Evolutionary conservation across 1,140 invertebrate genomes (phyloP), one percentile per base, ranked within the genome.

Genomic region (Mya arenaria): DNA sequence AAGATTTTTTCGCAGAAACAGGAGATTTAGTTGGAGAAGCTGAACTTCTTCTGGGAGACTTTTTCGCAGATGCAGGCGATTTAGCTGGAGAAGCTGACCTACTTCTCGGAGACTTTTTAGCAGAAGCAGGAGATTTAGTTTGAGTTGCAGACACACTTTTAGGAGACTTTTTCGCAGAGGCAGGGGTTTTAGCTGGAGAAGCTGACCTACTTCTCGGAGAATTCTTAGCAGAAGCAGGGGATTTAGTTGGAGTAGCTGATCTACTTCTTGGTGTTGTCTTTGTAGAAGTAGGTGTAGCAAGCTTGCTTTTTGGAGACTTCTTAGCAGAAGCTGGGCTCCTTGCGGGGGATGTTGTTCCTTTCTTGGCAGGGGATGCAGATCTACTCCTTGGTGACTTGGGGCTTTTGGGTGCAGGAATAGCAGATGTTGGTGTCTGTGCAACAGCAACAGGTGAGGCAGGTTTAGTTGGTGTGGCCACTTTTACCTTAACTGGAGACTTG

Each of bases 351-450:
- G 68, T n/a, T 28, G 17, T 13, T 34, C 28, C 32, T 32, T 71
- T 68, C n/a, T n/a, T n/a, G n/a, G n/a, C n/a, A 37, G 32, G 10
- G 4, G 65, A 17, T 71, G 68, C 23, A 52, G 63, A 66, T 34
- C 34, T 48, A 48, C 17, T 1, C 19, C 58, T 62, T 2, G 1
- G 58, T 23, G 58, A 19, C 10, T 28, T 71, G 39, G 79, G 28
- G 39, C 77, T 86, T 2, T 15, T 63, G 62, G 82, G 71, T 34
- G 78, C 62, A 44, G 65, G 82, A 34, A 68, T 84, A 48, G 81
- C 65, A 41, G 80, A 69, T 52, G 65, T 68, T 8, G 48, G 52
- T 30, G 72, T 56, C 48, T n/a, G 25, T 4, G 48, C 17, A 23
- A 23, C 48, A 52, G 25, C 48, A 52, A 52, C 48, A 52, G 48